A percentile compares a stretch with the other conserved stretches of the same genome.
These are phyloP conservation scores for Anolis sagrei DNA, from an alignment of 2,113 vertebrate genomes.

Conservation along the genomic window DNA sequence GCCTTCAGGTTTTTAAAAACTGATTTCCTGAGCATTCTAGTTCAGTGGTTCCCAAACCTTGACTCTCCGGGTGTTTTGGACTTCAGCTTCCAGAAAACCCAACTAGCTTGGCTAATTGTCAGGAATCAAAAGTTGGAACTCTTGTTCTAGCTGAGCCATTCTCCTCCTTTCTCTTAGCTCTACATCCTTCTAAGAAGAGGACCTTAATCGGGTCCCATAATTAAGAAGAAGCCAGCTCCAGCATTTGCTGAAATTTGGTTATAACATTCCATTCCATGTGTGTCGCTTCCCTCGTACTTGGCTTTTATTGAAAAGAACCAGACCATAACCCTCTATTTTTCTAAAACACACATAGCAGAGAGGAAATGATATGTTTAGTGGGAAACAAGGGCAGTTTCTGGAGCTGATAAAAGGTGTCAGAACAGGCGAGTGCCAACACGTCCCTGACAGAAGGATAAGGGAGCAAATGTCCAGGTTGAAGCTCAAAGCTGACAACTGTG, in stretches of 20 bases:
- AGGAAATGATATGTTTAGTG: constrained; percentile 37
- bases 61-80: no score
- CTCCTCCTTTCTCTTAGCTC: no score
- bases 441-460: constrained; percentile 52
- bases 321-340: background rate
- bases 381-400: constrained; percentile 65
- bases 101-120: no score
- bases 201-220: no score
- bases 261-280: background rate
- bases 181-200: no score
- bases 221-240: no score
- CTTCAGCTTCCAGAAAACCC: no score
- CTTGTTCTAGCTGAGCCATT: no score
- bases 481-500: constrained; percentile 63
- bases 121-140: no score
- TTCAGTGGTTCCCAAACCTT: no score
- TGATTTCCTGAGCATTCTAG: no score
- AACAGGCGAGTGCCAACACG: constrained; percentile 68
- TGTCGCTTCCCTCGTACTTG: background rate
- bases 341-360: constrained; percentile 35
- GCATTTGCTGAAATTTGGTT: background rate
- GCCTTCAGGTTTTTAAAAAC: no score
- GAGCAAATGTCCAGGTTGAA: constrained; percentile 30
- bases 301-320: constrained; percentile 56
- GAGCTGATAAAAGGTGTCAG: constrained; percentile 69